Percentiles rank a stretch among this genome's conserved stretches.
These are phyloP conservation scores for Therioaphis trifolii DNA, from an alignment of 2,888 invertebrate genomes.

Conservation along the genomic window DNA sequence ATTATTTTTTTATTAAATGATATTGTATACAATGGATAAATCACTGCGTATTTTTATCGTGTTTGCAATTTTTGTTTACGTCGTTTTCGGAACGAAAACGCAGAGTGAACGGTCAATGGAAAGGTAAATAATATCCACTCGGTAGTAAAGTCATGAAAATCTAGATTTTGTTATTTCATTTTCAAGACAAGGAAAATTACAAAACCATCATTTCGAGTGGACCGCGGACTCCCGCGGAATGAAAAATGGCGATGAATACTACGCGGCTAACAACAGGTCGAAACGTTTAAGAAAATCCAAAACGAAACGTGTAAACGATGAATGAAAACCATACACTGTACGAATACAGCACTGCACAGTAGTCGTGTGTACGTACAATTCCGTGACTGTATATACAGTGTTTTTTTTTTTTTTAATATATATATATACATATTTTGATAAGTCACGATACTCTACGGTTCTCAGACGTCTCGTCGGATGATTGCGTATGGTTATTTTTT, in stretches of 20 bases:
- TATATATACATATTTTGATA: constrained; percentile 32
- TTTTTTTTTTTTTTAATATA: too few relatives aligned
- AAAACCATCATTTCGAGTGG: constrained; percentile 23
- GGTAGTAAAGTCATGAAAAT: too few relatives aligned
- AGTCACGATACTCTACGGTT: constrained; percentile 34
- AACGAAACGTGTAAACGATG: not conserved
- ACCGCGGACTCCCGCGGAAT: not conserved
- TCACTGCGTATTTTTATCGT: not conserved
- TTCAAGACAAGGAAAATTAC: constrained; percentile 41
- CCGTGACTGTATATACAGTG: not conserved
- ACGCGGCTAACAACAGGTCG: not conserved
- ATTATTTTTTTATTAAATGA: not conserved
- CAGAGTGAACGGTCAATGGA: not conserved
- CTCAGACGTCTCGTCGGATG: constrained; percentile 19
- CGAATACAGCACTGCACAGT: not conserved
- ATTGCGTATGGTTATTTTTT: not conserved
- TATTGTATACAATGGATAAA: not conserved
- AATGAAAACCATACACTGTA: not conserved
- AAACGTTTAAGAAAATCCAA: not conserved
- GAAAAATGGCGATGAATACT: not conserved
- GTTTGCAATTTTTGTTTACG: too few relatives aligned
- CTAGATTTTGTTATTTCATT: too few relatives aligned
- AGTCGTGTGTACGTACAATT: not conserved
- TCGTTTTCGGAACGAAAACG: not conserved
- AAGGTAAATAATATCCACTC: not conserved